Evolutionary conservation across 2,797 vertebrate species (phyloP).

Genomic region (Thunnus albacares): DNA sequence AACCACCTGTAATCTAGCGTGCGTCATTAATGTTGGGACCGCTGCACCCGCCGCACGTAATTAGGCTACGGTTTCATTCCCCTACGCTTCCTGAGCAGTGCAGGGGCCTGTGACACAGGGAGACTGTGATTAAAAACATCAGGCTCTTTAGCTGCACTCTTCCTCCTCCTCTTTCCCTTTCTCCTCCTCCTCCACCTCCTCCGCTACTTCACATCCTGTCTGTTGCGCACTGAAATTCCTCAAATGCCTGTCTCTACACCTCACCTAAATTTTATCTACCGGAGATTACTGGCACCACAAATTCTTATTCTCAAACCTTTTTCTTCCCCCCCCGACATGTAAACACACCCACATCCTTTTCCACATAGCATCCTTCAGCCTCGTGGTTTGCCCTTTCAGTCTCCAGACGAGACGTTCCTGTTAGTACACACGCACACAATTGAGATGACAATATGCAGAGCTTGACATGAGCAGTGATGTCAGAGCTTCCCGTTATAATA

Average conservation of each 20-base stretch:
- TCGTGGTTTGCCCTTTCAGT: constrained; percentile 33
- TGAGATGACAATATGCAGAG: constrained; percentile 43
- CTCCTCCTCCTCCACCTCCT: constrained; percentile 26
- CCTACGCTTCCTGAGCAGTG: constrained; percentile 76
- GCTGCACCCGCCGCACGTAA: constrained; percentile 77
- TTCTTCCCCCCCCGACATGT: neutral
- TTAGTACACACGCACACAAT: constrained; percentile 16
- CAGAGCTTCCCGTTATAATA: constrained; percentile 53
- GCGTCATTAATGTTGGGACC: constrained; percentile 79
- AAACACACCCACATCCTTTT: constrained; percentile 14
- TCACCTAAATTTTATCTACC: constrained; percentile 57
- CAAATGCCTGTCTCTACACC: constrained; percentile 58
- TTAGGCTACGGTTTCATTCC: constrained; percentile 80
- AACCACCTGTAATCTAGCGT: constrained; percentile 78
- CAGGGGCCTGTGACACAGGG: constrained; percentile 79
- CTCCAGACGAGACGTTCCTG: constrained; percentile 26
- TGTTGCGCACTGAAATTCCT: constrained; percentile 66
- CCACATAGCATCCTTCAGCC: constrained; percentile 32
- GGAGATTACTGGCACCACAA: constrained; percentile 35
- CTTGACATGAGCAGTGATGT: constrained; percentile 52
- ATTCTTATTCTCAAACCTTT: constrained; percentile 24
- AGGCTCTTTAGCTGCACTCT: constrained; percentile 69
- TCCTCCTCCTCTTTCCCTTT: constrained; percentile 48
- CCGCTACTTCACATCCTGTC: constrained; percentile 69
- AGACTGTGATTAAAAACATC: constrained; percentile 83